Evolutionary conservation across 35 echinoderm and acorn worm genomes (phyloP).

Genomic region (Lytechinus pictus): DNA sequence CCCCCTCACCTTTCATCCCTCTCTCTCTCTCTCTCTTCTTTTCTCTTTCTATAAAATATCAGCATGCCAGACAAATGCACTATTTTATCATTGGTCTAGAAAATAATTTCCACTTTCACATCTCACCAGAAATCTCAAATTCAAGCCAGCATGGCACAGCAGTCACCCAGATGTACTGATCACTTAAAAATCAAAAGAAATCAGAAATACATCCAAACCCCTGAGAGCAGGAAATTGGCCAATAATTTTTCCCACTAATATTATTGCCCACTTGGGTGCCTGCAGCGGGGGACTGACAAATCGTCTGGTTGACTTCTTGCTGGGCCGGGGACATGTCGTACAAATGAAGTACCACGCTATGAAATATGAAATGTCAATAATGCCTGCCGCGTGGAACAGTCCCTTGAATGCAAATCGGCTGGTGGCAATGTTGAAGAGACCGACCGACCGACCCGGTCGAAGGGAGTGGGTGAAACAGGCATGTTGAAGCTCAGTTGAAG

Average conservation of each 20-base stretch:
- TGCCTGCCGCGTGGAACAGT: neutral
- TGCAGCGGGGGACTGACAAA: constrained; percentile 32
- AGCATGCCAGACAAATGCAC: neutral
- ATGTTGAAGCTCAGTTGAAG: neutral
- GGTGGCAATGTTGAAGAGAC: constrained; percentile 2
- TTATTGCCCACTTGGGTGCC: constrained; percentile 38
- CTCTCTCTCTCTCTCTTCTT: neutral
- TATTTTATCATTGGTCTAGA: neutral
- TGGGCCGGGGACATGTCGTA: neutral
- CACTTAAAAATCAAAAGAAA: constrained; percentile 5
- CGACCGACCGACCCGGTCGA: neutral
- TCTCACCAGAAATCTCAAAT: neutral
- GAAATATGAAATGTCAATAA: constrained; percentile 57
- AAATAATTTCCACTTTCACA: neutral
- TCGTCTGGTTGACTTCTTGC: neutral
- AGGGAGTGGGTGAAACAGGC: neutral
- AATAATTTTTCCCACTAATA: constrained; percentile 41
- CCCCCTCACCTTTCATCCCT: neutral
- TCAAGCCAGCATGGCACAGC: neutral
- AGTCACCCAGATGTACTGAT: neutral
- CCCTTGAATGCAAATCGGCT: constrained; percentile 18
- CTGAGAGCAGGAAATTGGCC: constrained; percentile 15
- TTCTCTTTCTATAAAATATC: neutral
- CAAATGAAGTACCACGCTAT: constrained; percentile 7
- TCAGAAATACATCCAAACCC: neutral